Evolutionary conservation across 2,888 invertebrate genomes (phyloP).

Genomic region (Monoplex corrugatus): DNA sequence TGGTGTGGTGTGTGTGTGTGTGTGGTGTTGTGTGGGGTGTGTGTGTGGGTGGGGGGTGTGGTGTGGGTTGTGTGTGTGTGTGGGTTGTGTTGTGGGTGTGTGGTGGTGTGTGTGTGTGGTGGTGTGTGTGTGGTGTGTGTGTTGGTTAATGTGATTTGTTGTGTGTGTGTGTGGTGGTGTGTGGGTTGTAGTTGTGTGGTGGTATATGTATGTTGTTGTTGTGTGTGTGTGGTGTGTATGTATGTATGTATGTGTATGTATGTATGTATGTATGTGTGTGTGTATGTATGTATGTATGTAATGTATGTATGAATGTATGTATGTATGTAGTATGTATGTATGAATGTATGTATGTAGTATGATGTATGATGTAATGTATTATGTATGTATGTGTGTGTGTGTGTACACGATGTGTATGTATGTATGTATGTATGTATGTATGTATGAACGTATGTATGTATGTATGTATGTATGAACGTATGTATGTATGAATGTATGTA

Average conservation of each 20-base stretch:
- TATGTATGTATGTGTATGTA: not conserved
- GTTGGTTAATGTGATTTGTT: too few species aligned
- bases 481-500: not conserved
- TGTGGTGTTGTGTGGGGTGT: not conserved
- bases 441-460: not conserved
- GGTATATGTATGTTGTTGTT: not conserved
- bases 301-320: not conserved
- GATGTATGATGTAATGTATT: not conserved
- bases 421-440: not conserved
- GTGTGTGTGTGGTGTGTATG: not conserved
- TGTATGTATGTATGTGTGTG: not conserved
- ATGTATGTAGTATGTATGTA: not conserved
- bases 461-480: not conserved
- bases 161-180: not conserved
- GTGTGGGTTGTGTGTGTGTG: too few species aligned
- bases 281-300: not conserved
- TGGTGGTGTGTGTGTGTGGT: too few species aligned
- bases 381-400: not conserved
- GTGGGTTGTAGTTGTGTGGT: not conserved
- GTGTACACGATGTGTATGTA: not conserved
- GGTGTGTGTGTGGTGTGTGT: too few species aligned
- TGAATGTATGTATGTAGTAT: not conserved
- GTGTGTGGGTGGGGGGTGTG: not conserved
- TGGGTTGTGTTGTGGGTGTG: too few species aligned
- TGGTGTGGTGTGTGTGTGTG: not conserved